Percentiles rank a stretch among this genome's conserved stretches.
These are phyloP conservation scores for Bellardia pandia DNA, from an alignment of 2,888 invertebrate genomes.

Conservation along the genomic window DNA sequence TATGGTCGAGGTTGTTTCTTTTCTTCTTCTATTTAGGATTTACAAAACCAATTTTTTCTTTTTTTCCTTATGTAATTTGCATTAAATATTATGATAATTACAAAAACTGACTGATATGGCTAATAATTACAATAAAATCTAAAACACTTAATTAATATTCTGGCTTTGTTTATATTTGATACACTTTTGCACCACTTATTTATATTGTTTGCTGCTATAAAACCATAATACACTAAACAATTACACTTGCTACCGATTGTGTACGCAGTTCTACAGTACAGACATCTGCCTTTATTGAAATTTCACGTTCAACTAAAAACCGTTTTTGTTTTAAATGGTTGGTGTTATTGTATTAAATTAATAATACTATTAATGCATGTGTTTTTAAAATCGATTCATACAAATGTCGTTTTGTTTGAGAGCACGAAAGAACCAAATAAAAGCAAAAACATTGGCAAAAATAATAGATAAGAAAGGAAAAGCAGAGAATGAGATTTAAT, in stretches of 20 bases:
- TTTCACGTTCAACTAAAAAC: constrained; percentile 55
- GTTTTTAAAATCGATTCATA: constrained; percentile 54
- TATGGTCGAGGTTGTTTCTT: constrained; percentile 42
- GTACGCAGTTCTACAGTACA: neutral
- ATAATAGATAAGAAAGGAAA: neutral
- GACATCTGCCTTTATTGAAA: constrained; percentile 43
- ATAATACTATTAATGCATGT: too few relatives aligned
- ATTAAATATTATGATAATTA: constrained; percentile 33
- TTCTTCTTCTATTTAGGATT: constrained; percentile 23
- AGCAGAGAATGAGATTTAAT: neutral
- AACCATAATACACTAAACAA: constrained; percentile 38
- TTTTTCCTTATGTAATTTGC: constrained; percentile 59
- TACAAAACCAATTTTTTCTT: constrained; percentile 15
- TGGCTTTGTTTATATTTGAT: neutral
- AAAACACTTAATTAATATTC: neutral
- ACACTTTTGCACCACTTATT: constrained; percentile 22
- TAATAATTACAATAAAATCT: constrained; percentile 25
- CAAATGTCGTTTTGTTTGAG: constrained; percentile 14
- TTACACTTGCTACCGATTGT: constrained; percentile 5
- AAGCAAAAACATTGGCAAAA: neutral
- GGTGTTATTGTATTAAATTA: constrained; percentile 4
- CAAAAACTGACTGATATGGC: constrained; percentile 24
- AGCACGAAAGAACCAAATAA: neutral
- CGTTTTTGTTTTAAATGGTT: constrained; percentile 33
- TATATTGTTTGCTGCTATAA: constrained; percentile 7